These are phyloP conservation scores for Philereme transversata DNA, from an alignment of 2,888 invertebrate genomes.

Conservation along the genomic window DNA sequence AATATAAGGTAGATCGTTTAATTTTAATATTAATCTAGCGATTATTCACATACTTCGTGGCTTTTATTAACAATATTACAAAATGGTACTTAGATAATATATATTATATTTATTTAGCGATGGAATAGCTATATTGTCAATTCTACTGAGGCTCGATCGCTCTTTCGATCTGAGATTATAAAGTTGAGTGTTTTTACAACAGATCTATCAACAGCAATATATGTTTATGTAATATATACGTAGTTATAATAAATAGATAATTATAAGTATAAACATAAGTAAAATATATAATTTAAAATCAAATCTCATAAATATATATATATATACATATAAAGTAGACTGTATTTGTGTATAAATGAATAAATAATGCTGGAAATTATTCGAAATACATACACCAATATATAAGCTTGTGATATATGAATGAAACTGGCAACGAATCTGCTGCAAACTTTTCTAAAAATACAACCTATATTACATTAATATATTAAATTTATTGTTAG, in stretches of 20 bases:
- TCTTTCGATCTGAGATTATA: conserved; percentile 53
- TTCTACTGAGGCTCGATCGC: conserved; percentile 69
- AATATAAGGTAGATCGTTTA: conserved; percentile 23
- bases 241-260: too few species aligned
- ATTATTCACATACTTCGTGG: conserved; percentile 63
- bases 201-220: conserved; percentile 50
- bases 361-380: too few species aligned
- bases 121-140: conserved; percentile 79
- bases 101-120: conserved; percentile 55
- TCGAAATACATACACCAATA: not conserved
- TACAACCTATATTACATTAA: conserved; percentile 59
- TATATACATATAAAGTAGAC: too few species aligned
- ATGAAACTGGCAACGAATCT: conserved; percentile 50
- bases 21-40: conserved; percentile 54
- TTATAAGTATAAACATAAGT: too few species aligned
- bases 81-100: conserved; percentile 47
- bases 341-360: too few species aligned
- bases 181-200: conserved; percentile 52
- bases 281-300: too few species aligned
- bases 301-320: too few species aligned
- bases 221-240: too few species aligned
- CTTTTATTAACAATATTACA: conserved; percentile 63
- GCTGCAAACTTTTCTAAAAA: conserved; percentile 50
- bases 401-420: not conserved
- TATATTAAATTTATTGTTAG: conserved; percentile 66